Evolutionary conservation across 2,113 vertebrate genomes (phyloP).

Genomic region (Clinocottus analis): DNA sequence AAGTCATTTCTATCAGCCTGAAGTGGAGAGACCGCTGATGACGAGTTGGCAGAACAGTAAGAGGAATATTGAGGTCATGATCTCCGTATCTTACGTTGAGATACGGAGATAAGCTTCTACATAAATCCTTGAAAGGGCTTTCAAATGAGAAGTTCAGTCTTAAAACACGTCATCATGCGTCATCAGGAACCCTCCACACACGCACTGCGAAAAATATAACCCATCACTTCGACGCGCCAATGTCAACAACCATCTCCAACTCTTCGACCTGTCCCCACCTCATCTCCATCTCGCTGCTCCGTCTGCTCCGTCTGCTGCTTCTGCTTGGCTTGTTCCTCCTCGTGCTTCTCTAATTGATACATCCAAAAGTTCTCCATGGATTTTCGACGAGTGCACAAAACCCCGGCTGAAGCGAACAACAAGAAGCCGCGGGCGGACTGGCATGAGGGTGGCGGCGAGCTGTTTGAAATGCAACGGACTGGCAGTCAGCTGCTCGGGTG

Average conservation of each 20-base stretch:
- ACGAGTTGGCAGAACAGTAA: no score
- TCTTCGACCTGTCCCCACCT: slow-evolving; percentile 61
- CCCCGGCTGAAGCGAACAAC: neutral
- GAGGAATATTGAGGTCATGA: neutral
- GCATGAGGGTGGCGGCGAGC: neutral
- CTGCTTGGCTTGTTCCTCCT: slow-evolving; percentile 63
- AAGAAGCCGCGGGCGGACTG: neutral
- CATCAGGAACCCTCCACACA: neutral
- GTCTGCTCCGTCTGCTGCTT: neutral
- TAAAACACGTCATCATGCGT: neutral
- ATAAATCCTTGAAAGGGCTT: neutral
- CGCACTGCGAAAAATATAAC: neutral
- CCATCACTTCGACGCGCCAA: neutral
- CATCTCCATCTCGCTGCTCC: slow-evolving; percentile 61
- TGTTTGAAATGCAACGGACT: neutral
- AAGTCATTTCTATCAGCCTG: neutral
- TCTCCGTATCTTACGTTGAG: neutral
- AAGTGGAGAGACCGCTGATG: neutral
- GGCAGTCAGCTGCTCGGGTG: slow-evolving; percentile 53
- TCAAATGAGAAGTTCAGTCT: neutral
- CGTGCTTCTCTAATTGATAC: slow-evolving; percentile 86
- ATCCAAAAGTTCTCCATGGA: slow-evolving; percentile 97
- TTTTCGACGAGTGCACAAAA: neutral
- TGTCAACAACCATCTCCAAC: no score
- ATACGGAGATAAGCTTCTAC: neutral